Percentiles rank a stretch among this genome's conserved stretches.
Conservation (phyloP, 1,140 invertebrate genomes). For the Drosophila subobscura region DNA sequence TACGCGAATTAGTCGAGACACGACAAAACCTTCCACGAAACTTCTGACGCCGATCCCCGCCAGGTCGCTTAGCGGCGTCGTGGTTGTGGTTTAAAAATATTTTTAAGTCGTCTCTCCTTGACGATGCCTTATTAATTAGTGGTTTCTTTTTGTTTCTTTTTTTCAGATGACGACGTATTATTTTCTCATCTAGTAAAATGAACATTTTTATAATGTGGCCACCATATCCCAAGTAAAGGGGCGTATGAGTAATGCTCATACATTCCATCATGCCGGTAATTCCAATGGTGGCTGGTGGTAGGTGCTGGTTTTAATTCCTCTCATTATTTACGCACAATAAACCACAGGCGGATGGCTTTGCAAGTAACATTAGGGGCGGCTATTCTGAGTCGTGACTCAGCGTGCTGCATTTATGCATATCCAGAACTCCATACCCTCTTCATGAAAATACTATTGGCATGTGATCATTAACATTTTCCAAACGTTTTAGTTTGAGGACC, state of each 20-base stretch:
- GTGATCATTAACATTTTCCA: too few relatives aligned
- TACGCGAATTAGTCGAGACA: constrained; percentile 62
- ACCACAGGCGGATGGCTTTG: constrained; percentile 24
- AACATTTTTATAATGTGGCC: constrained; percentile 54
- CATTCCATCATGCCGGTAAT: constrained; percentile 9
- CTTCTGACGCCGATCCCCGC: constrained; percentile 12
- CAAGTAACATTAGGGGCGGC: background rate
- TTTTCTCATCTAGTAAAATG: constrained; percentile 48
- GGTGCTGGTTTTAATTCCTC: constrained; percentile 54
- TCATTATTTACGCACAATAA: constrained; percentile 66
- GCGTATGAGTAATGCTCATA: constrained; percentile 50
- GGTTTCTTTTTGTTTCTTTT: constrained; percentile 39
- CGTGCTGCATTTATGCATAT: constrained; percentile 34
- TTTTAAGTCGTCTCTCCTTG: constrained; percentile 56
- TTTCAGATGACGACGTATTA: constrained; percentile 24
- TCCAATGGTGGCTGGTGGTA: constrained; percentile 20
- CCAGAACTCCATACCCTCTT: constrained; percentile 20
- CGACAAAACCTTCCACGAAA: constrained; percentile 28
- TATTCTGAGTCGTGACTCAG: constrained; percentile 30
- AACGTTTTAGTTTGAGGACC: too few relatives aligned
- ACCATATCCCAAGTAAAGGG: constrained; percentile 40
- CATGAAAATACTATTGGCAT: constrained; percentile 10
- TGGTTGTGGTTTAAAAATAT: constrained; percentile 23
- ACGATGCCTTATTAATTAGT: constrained; percentile 62
- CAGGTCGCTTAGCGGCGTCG: constrained; percentile 22